Evolutionary conservation across 2,888 invertebrate species (phyloP), one percentile per base, ranked within the genome.

Genomic region (Mimachlamys varia): DNA sequence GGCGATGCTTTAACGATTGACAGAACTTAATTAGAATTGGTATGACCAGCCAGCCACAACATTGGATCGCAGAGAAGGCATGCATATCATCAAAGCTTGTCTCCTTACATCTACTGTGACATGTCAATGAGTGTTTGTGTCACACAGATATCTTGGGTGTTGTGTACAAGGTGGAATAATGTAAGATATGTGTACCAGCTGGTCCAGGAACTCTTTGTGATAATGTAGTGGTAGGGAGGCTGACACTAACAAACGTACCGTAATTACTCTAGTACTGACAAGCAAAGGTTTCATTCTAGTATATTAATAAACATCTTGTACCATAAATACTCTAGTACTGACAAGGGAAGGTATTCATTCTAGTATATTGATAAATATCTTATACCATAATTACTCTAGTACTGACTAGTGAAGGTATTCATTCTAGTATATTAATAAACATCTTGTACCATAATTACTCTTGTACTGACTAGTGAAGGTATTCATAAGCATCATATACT

Each of bases 101-200:
- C 58, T 58, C 19, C n/a, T 19, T 22, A n/a, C 19, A 58, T 58
- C 7, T 58, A 58, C 7, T 4, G n/a, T 58, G 58, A 58, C 19
- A 58, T 22, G 58, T 0, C 2, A 58, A 17, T 58, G 58, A 19
- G 58, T 58, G n/a, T 33, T 76, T 76, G 10, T 76, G 76, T 76
- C 76, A 76, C 76, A 76, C 33, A 12, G 33, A 76, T 0, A 76
- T 62, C 62, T 62, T 62, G n/a, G n/a, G 62, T n/a, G n/a, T n/a
- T 33, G 33, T 76, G 76, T 76, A 76, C 76, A 76, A 33, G 76
- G 76, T 76, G 76, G 76, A 76, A 33, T 33, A 76, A 76, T 76
- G 76, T 76, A 12, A 33, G 76, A 33, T 33, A 76, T 76, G 76
- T 76, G 76, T 76, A 7, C 76, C 76, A 76, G 76, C 76, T 76